These are phyloP conservation scores for Macrobrachium rosenbergii DNA, from an alignment of 1,140 invertebrate species.

Conservation along the genomic window DNA sequence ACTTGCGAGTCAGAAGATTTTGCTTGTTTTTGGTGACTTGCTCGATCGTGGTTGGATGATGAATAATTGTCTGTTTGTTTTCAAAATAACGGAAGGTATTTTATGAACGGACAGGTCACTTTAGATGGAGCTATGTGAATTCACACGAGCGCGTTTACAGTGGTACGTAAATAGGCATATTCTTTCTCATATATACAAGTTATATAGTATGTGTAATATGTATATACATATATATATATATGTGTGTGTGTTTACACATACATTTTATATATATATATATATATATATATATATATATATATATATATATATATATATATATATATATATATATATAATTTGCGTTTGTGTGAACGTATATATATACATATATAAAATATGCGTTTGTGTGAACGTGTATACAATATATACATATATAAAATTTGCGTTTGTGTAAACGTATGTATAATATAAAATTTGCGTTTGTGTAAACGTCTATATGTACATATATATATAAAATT, in stretches of 20 bases:
- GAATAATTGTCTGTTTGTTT: too few relatives aligned
- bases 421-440: background rate
- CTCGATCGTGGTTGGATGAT: background rate
- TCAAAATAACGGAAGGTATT: too few relatives aligned
- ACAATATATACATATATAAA: background rate
- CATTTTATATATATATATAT: background rate
- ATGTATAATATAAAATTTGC: too few relatives aligned
- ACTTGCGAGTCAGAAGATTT: background rate
- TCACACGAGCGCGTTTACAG: too few relatives aligned
- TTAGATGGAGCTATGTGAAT: too few relatives aligned
- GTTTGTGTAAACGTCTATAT: background rate
- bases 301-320: slow-evolving; percentile 29
- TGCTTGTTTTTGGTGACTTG: background rate
- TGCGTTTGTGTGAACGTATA: slow-evolving; percentile 10
- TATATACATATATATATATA: slow-evolving; percentile 40
- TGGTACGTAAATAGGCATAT: too few relatives aligned
- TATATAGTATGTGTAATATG: slow-evolving; percentile 10
- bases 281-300: background rate
- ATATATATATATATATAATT: slow-evolving; percentile 41
- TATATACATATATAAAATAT: background rate
- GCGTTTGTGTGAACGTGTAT: background rate
- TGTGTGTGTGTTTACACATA: slow-evolving; percentile 35
- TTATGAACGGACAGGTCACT: too few relatives aligned
- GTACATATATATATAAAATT: background rate
- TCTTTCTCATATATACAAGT: too few relatives aligned